These are phyloP conservation scores for Amazona ochrocephala DNA, from an alignment of 2,797 vertebrate species.

Conservation along the genomic window DNA sequence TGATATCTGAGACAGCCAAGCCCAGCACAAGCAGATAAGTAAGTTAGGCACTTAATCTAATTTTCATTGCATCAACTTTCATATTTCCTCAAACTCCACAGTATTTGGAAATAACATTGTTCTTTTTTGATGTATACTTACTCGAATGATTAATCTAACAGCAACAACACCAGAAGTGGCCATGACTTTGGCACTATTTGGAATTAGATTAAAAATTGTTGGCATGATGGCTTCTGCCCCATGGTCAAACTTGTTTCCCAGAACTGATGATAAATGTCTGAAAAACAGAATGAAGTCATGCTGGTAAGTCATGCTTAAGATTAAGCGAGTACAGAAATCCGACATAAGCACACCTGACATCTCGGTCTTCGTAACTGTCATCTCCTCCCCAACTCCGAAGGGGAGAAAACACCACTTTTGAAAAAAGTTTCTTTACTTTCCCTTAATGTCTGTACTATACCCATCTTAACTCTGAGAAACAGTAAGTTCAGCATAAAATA, in stretches of 20 bases:
- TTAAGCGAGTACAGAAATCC: neutral
- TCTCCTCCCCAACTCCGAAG: neutral
- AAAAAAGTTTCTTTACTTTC: neutral
- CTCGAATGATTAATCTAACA: conserved; percentile 95
- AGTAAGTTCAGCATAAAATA: neutral
- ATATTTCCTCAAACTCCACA: neutral
- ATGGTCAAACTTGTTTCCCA: conserved; percentile 98
- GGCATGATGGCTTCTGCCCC: conserved; percentile 97
- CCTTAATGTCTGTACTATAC: neutral
- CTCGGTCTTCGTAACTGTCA: neutral
- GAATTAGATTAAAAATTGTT: conserved; percentile 95
- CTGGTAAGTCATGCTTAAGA: neutral
- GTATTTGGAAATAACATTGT: neutral
- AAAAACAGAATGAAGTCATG: conserved; percentile 49
- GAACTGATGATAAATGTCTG: conserved; percentile 90
- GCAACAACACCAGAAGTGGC: conserved; percentile 93
- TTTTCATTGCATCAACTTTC: neutral
- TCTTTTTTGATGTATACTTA: conserved; percentile 73
- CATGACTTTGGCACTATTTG: conserved; percentile 99
- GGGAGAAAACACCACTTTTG: neutral
- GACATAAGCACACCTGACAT: conserved; percentile 38
- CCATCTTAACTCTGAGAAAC: neutral
- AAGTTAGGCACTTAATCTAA: neutral
- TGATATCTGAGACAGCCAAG: neutral
- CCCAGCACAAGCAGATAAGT: neutral